Evolutionary conservation across 2,888 invertebrate species (phyloP), one percentile per base, ranked within the genome.

Genomic region (Tridacna gigas): DNA sequence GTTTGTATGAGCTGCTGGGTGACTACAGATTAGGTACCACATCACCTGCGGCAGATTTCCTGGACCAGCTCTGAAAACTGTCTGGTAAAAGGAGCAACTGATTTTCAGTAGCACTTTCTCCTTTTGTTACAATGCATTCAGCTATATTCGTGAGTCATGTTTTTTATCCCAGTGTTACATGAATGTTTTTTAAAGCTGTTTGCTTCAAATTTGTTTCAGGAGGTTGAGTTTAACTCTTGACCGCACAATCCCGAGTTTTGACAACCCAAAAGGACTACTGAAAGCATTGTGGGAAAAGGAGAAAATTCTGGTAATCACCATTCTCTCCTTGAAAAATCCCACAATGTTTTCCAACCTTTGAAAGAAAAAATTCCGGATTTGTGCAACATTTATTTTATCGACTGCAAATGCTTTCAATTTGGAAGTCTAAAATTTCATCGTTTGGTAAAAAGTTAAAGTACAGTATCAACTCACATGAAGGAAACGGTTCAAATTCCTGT

Each of bases 341-440:
- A 26, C 28, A 25, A 66, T 66, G 66, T 66, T 66, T 66, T 15
- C 22, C 66, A 66, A n/a, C n/a, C n/a, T n/a, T n/a, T n/a, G n/a
- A n/a, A n/a, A n/a, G n/a, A n/a, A n/a, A n/a, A n/a, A n/a, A n/a
- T n/a, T n/a, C n/a, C n/a, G n/a, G n/a, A n/a, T n/a, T n/a, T n/a
- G n/a, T n/a, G n/a, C n/a, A n/a, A n/a, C n/a, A n/a, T n/a, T n/a
- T n/a, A n/a, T n/a, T n/a, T n/a, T n/a, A n/a, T n/a, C n/a, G n/a
- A n/a, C n/a, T n/a, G n/a, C n/a, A n/a, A n/a, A n/a, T n/a, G n/a
- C n/a, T n/a, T n/a, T n/a, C n/a, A n/a, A n/a, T n/a, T n/a, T n/a
- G n/a, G n/a, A n/a, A n/a, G n/a, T n/a, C n/a, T n/a, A n/a, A n/a
- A n/a, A n/a, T n/a, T n/a, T n/a, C n/a, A n/a, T n/a, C n/a, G n/a